Percentiles rank a stretch among this genome's conserved stretches.
Conservation (phyloP, 1,140 invertebrate species). For the Galleria mellonella region DNA sequence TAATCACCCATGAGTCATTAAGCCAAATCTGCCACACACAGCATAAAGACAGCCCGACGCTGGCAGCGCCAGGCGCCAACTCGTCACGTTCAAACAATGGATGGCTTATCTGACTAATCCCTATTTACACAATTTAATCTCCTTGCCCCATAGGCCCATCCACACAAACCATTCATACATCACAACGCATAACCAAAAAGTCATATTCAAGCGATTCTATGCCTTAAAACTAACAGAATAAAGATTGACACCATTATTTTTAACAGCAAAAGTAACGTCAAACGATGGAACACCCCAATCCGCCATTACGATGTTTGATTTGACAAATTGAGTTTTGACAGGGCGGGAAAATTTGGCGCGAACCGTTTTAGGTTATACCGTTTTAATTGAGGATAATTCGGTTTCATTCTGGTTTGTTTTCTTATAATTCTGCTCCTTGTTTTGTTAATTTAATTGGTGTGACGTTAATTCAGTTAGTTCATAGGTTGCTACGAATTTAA, state of each 20-base stretch:
- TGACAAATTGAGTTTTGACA: constrained; percentile 72
- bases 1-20: constrained; percentile 10
- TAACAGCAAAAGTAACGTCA: constrained; percentile 12
- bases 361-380: constrained; percentile 40
- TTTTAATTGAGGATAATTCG: constrained; percentile 50
- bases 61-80: constrained; percentile 44
- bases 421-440: constrained; percentile 30
- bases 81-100: constrained; percentile 55
- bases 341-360: constrained; percentile 45
- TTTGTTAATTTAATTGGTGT: constrained; percentile 26
- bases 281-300: constrained; percentile 26
- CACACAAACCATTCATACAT: constrained; percentile 9
- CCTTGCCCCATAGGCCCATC: constrained; percentile 25
- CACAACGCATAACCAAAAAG: constrained; percentile 8
- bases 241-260: constrained; percentile 13
- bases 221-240: constrained; percentile 32
- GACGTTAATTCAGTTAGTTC: background rate
- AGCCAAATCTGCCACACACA: constrained; percentile 52
- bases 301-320: constrained; percentile 57
- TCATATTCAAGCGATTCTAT: constrained; percentile 25
- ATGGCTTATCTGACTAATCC: constrained; percentile 66
- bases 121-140: constrained; percentile 72
- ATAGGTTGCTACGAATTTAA: background rate
- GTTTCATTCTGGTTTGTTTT: constrained; percentile 41
- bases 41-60: constrained; percentile 6